Base-by-base conservation (phyloP, 2,888 invertebrate species). In the Drosophila falleni region DNA sequence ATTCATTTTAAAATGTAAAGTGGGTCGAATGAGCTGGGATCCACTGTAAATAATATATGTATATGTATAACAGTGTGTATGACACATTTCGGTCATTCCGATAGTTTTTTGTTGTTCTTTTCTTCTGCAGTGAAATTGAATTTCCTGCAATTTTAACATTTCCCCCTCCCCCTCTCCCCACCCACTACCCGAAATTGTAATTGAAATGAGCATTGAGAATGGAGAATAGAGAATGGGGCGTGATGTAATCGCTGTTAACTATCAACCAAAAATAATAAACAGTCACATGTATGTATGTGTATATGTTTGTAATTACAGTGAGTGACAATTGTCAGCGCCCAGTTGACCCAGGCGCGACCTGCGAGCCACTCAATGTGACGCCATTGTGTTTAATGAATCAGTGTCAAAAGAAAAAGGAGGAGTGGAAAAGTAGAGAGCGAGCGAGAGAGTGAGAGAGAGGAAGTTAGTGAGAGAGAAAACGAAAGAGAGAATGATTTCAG, bases 221-320 rank as follows among this genome's bases (percentile, higher is more conserved):
- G 50, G 56, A 59, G 54, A 62, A 58, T 65, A 46, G 68, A 62
- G 76, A 64, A 72, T 76, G 78, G 68, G 68, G 74, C 74, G 81
- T 84, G 84, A 84, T 87, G 87, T 84, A 84, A 87, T 84, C 84
- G 73, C 76, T 23, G 68, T 78, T 80, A 83, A 80, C 79, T 79
- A 70, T 61, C 63, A 58, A 64, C 59, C 53, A 39, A 49, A 72
- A 73, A 76, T 71, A 76, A 77, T 65, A 50, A 65, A 76, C 54
- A 65, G 41, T 31, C 53, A 59, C 35, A 39, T 16, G 63, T 19
- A 39, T 15, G n/a, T 33, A n/a, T 37, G 37, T 58, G n/a, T 9
- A 9, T 10, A 3, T 8, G 15, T 33, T 5, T 37, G 42, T 58
- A 66, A 26, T 55, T 29, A 71, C 61, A 68, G 77, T 72, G 46